phyloP scores from a whole-genome alignment of 1,140 invertebrate genomes.

The Drosophila funebris region DNA sequence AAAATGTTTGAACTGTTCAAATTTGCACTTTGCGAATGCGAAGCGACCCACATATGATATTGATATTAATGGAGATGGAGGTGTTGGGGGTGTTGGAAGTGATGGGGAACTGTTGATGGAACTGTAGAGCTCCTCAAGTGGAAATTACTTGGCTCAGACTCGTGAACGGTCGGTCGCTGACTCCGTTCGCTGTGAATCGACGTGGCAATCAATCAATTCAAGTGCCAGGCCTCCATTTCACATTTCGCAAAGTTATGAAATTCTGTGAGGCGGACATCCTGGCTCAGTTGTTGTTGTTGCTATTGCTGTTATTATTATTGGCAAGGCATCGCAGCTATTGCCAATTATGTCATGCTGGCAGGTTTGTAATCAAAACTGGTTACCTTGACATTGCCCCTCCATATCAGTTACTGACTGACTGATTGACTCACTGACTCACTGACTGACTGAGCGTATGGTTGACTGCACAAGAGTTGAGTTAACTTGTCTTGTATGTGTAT shows the following conservation, averaged over 20 bases:
- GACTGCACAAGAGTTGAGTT: not conserved
- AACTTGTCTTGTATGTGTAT: not conserved
- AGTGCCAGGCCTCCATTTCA: constrained; percentile 36
- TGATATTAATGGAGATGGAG: not conserved
- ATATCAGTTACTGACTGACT: not conserved
- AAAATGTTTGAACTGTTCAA: constrained; percentile 25
- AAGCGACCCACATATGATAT: constrained; percentile 30
- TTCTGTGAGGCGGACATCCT: constrained; percentile 66
- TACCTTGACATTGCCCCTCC: constrained; percentile 71
- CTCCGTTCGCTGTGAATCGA: constrained; percentile 15
- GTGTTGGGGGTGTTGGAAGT: not conserved
- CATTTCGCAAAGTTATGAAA: constrained; percentile 66
- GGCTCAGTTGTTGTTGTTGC: not conserved
- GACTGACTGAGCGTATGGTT: not conserved
- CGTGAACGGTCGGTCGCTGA: constrained; percentile 62
- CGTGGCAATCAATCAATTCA: constrained; percentile 75
- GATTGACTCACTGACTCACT: not conserved
- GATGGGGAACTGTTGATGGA: too few relatives aligned
- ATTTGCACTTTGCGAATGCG: constrained; percentile 37
- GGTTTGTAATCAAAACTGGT: constrained; percentile 73
- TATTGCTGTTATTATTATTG: too few relatives aligned
- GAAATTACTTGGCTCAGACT: constrained; percentile 32
- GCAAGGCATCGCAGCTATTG: constrained; percentile 9
- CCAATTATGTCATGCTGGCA: constrained; percentile 62
- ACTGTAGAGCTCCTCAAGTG: constrained; percentile 29